Base-by-base conservation (phyloP, 2,797 vertebrate genomes). In the Periophthalmus magnuspinnatus region DNA sequence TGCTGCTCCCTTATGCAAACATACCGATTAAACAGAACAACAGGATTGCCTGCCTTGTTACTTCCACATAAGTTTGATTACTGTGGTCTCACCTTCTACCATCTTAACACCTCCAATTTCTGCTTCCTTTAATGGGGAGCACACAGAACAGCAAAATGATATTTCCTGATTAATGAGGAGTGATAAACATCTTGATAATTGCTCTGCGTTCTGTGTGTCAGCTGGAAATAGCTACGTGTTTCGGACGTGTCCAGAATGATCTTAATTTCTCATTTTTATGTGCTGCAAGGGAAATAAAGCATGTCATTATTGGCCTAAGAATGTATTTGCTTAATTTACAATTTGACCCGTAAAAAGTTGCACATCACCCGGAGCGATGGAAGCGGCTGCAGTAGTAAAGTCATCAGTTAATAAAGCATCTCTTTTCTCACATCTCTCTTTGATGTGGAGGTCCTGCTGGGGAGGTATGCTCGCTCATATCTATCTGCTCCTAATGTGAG, bases 121-220 rank as follows among this genome's bases (percentile, higher is more conserved):
- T 36, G 57, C 66, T 45, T 61, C 8, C 81, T 83, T 72, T 67
- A 66, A 68, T 67, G 71, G 24, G 59, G 28, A 77, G 76, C 85
- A 77, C 83, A 83, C 84, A 77, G 79, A 85, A 82, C 82, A 74
- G 24, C 5, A 14, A 57, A 68, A 70, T 75, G 50, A 61, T 28
- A 32, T 14, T 71, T 47, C n/a, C 52, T 67, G 75, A 86, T 79
- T 76, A 82, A 87, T 22, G 50, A 70, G 72, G 68, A 78, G 76
- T 69, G 82, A 85, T 84, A 83, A 85, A 84, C 78, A 87, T 80
- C 73, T 76, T 70, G 76, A 76, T 85, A 84, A 87, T 81, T 86
- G 83, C 70, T 66, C 34, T 33, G 59, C 19, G 32, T 78, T 32
- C 66, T 80, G 32, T 14, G 1, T 67, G 62, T 80, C 45, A 62